These are phyloP conservation scores for Prunella himalayana DNA, from an alignment of 2,113 vertebrate species.

Conservation along the genomic window DNA sequence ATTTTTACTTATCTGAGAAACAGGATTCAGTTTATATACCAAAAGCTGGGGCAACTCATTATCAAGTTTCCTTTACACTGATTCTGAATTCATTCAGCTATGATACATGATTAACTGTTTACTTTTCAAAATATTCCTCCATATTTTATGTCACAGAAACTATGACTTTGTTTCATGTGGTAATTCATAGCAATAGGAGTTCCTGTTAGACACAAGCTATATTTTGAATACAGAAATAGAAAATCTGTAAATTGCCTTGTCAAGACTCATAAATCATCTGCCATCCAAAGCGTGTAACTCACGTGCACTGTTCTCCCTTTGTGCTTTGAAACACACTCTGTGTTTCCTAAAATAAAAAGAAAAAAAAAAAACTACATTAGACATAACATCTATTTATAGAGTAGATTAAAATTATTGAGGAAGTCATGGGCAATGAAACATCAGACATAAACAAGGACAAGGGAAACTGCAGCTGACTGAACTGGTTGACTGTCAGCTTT, in stretches of 20 bases:
- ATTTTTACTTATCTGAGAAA: not conserved
- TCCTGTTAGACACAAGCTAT: not conserved
- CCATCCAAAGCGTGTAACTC: not conserved
- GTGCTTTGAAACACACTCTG: not conserved
- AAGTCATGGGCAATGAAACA: not conserved
- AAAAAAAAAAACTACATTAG: too few relatives aligned
- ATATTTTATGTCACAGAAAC: not conserved
- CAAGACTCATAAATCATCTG: slow-evolving; percentile 30
- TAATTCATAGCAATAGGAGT: not conserved
- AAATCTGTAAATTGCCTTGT: slow-evolving; percentile 28
- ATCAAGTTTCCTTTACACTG: not conserved
- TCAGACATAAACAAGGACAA: not conserved
- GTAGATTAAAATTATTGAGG: not conserved
- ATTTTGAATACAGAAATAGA: not conserved
- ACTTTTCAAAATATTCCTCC: not conserved
- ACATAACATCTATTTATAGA: not conserved
- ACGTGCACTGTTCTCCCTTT: not conserved
- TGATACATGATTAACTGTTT: not conserved
- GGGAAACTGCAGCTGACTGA: not conserved
- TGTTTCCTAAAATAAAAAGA: not conserved
- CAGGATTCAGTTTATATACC: not conserved
- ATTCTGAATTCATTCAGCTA: not conserved
- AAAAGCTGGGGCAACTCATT: not conserved
- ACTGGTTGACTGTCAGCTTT: not conserved
- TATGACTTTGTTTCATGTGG: not conserved